Conservation (phyloP, 2,888 invertebrate genomes). For the Eupeodes latifasciatus region DNA sequence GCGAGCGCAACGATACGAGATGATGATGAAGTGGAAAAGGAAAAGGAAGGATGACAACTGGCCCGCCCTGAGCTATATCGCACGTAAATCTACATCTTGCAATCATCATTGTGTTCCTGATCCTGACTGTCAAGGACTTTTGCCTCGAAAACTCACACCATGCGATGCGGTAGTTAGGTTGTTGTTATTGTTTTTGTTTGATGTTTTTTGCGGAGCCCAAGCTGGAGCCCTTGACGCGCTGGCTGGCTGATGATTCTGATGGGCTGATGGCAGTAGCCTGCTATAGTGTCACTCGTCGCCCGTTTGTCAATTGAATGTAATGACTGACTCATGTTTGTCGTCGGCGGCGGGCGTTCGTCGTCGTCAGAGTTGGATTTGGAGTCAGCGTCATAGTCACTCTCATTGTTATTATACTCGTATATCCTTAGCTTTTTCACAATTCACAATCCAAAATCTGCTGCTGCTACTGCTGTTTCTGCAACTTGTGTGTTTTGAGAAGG, state of each 20-base stretch:
- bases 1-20: neutral
- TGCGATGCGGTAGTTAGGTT: neutral
- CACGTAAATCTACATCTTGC: constrained; percentile 64
- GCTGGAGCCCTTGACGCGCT: no score
- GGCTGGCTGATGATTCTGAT: neutral
- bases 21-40: constrained; percentile 50
- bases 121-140: constrained; percentile 56
- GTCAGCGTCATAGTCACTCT: neutral
- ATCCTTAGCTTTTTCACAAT: neutral
- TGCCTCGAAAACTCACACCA: constrained; percentile 37
- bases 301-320: constrained; percentile 61
- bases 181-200: constrained; percentile 12
- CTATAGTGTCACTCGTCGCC: neutral
- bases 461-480: no score
- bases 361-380: no score
- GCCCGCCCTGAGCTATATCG: constrained; percentile 43
- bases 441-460: constrained; percentile 18
- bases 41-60: constrained; percentile 58
- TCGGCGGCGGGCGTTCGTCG: neutral
- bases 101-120: constrained; percentile 47
- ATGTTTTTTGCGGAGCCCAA: neutral
- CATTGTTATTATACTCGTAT: neutral
- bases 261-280: neutral
- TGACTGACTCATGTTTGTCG: constrained; percentile 39
- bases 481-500: constrained; percentile 21